Evolutionary conservation across 2,797 vertebrate genomes (phyloP), one percentile per base, ranked within the genome.

Genomic region (Neopelma chrysocephalum): DNA sequence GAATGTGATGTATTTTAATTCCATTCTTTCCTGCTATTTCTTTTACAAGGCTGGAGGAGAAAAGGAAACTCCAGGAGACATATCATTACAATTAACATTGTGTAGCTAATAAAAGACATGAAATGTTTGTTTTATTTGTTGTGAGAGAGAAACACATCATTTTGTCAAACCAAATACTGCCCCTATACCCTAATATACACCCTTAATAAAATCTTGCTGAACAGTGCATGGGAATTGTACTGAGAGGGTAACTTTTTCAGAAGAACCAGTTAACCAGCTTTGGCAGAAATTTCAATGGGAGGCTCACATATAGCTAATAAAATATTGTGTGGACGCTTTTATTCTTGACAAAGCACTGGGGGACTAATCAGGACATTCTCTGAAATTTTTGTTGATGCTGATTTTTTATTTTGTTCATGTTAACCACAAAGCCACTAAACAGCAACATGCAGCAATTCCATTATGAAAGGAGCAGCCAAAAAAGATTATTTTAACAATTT

Each of bases 31-130:
- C 95, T 96, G 94, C 93, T 94, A 89, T 95, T 97, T 97, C 97
- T 96, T 97, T 96, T 97, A 97, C 36, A 97, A 96, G 94, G 82
- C 84, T 97, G 87, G 93, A 96, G 86, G 94, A 97, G 83, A 94
- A 96, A 94, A 97, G 96, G 97, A 96, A 87, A 94, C 90, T 96
- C 38, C 83, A 81, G 94, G 96, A 97, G 93, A 97, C 88, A 64
- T 88, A 95, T 95, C 96, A 89, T 82, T 96, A 84, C 94, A 92
- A 81, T 97, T 96, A 97, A 96, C 78, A 64, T 97, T 94, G 96
- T 53, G 45, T 86, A 93, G 90, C 77, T 97, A 97, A 97, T 90
- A 95, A 96, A 97, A 98, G 96, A 96, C 95, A 96, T 72, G 64
- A 96, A 92, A 89, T 90, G 61, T 94, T 96, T 96, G 57, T 68